Evolutionary conservation across 2,888 invertebrate species (phyloP), one percentile per base, ranked within the genome.

Genomic region (Lasioglossum leucozonium): DNA sequence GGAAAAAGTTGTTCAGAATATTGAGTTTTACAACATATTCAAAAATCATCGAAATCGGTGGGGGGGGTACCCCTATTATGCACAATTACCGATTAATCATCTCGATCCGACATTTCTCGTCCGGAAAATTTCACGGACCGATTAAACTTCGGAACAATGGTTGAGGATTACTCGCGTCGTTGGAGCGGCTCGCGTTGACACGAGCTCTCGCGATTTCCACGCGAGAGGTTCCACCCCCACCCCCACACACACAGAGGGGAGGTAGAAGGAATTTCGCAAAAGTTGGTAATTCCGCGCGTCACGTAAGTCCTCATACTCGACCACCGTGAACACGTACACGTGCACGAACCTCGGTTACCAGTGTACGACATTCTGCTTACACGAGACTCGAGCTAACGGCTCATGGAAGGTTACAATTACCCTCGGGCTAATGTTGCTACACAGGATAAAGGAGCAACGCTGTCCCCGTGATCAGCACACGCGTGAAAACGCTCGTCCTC

Each of bases 281-380:
- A 69, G n/a, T 37, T 26, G 18, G 67, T 77, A 71, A 58, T 55
- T 22, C 55, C 51, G 55, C 42, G 8, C 44, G 44, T 58, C 55
- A 47, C 58, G 62, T 58, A 34, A 73, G 37, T 73, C 22, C 22
- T 1, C 18, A n/a, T 26, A 67, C 26, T 16, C 44, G 42, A 80
- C 71, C 58, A 65, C 40, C 58, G 47, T n/a, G 69, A 71, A 42
- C 44, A 67, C 40, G 22, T 37, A 40, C 67, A 37, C 37, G 22
- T 22, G 69, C 77, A 72, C 34, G 42, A 16, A 44, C 72, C 65
- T 72, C 65, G 44, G 62, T 65, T 67, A 75, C 30, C 74, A 30
- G 72, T 69, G 76, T 79, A 69, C 82, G 44, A 85, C 72, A 83
- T 83, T 82, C 82, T 79, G 69, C 76, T 85, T 85, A 77, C 76